Percentiles rank a stretch among this genome's conserved stretches.
These are phyloP conservation scores for Paramisgurnus dabryanus DNA, from an alignment of 2,113 vertebrate species.

Conservation along the genomic window DNA sequence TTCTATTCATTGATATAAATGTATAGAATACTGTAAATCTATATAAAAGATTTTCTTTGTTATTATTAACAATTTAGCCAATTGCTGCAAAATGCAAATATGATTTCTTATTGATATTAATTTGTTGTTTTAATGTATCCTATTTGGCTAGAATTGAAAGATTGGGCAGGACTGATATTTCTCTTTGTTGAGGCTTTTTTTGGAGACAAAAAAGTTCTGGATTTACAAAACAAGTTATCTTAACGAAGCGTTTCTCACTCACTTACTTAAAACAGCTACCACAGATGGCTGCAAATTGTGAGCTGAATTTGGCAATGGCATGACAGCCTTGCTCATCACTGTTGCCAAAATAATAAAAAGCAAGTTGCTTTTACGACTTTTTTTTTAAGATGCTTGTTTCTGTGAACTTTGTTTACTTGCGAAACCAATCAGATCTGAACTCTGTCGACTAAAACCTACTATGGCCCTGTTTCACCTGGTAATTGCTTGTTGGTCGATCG, in stretches of 20 bases:
- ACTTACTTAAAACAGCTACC: conserved; percentile 59
- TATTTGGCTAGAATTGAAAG: not conserved
- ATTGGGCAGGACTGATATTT: not conserved
- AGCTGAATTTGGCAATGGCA: conserved; percentile 62
- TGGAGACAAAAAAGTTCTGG: not conserved
- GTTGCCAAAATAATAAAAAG: conserved; percentile 48
- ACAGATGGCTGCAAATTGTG: conserved; percentile 69
- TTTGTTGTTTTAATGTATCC: too few species aligned
- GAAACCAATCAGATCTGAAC: conserved; percentile 37
- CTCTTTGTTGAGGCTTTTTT: not conserved
- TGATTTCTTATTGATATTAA: too few species aligned
- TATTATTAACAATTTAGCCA: too few species aligned
- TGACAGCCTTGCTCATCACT: conserved; percentile 13
- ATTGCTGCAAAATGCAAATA: too few species aligned
- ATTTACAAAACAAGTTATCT: not conserved
- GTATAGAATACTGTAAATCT: too few species aligned
- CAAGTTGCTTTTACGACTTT: conserved; percentile 40
- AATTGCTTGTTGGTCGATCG: too few species aligned
- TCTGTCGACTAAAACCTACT: not conserved
- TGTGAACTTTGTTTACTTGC: conserved; percentile 54
- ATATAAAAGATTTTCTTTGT: too few species aligned
- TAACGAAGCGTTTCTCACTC: conserved; percentile 33
- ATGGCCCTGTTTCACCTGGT: too few species aligned
- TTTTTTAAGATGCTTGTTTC: conserved; percentile 56
- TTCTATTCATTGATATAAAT: too few species aligned